Conservation (phyloP, 2,113 vertebrate species). For the Dunckerocampus dactyliophorus region DNA sequence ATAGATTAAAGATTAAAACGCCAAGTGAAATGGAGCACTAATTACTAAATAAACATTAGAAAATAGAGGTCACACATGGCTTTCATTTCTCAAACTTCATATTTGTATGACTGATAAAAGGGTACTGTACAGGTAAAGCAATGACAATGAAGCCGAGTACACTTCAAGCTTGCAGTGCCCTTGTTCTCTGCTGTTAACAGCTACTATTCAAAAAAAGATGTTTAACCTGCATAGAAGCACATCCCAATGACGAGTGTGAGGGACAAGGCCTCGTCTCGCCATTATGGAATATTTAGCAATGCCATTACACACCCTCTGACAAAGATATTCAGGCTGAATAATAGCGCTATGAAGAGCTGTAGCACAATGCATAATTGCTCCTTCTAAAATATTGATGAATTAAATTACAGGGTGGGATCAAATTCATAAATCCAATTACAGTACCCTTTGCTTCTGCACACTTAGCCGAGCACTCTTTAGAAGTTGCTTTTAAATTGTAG, state of each 20-base stretch:
- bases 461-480: conserved; percentile 53
- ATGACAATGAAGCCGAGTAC: neutral
- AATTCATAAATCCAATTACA: conserved; percentile 81
- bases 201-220: conserved; percentile 47
- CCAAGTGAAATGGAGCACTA: conserved; percentile 26
- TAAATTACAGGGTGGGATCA: conserved; percentile 77
- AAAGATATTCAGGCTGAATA: conserved; percentile 65
- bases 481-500: conserved; percentile 53
- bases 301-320: conserved; percentile 67
- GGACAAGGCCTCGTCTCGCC: conserved; percentile 39
- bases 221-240: conserved; percentile 50
- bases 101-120: conserved; percentile 33
- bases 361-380: conserved; percentile 74
- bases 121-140: conserved; percentile 8
- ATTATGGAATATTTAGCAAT: conserved; percentile 71
- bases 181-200: conserved; percentile 49
- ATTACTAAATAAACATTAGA: conserved; percentile 19
- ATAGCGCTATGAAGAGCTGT: conserved; percentile 61
- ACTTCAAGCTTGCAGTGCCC: conserved; percentile 36
- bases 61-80: conserved; percentile 20
- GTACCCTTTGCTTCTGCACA: conserved; percentile 60
- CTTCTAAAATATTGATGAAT: conserved; percentile 78
- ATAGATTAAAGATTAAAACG: conserved; percentile 22
- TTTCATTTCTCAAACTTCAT: conserved; percentile 37
- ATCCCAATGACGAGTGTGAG: conserved; percentile 48